These are phyloP conservation scores for Epistrophe grossulariae DNA, from an alignment of 2,888 invertebrate species.

Conservation along the genomic window DNA sequence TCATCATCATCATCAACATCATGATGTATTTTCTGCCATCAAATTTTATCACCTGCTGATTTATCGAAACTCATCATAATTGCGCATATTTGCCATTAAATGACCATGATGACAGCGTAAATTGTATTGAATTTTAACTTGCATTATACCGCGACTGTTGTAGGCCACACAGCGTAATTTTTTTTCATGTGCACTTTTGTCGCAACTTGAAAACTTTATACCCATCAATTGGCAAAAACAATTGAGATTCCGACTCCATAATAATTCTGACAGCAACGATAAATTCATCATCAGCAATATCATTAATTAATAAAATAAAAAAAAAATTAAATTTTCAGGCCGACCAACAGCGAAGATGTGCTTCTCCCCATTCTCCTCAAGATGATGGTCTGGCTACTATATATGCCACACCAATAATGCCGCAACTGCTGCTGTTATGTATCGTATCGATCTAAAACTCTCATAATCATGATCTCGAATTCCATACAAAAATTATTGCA, in stretches of 20 bases:
- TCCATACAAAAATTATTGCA: conserved; percentile 73
- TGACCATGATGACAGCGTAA: conserved; percentile 19
- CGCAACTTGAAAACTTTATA: conserved; percentile 34
- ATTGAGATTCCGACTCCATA: conserved; percentile 73
- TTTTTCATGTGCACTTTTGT: conserved; percentile 32
- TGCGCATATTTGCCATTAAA: conserved; percentile 39
- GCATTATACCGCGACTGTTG: conserved; percentile 7
- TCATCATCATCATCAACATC: background rate
- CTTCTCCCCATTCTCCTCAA: conserved; percentile 6
- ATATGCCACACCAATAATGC: conserved; percentile 1
- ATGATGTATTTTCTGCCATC: background rate
- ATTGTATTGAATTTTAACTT: conserved; percentile 28
- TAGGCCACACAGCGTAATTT: conserved; percentile 59
- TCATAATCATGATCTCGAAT: conserved; percentile 66
- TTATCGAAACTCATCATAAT: conserved; percentile 48
- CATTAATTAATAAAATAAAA: conserved; percentile 71
- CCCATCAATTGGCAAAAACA: conserved; percentile 56
- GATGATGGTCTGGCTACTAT: background rate
- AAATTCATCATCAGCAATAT: conserved; percentile 75
- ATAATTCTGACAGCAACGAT: conserved; percentile 71
- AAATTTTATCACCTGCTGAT: conserved; percentile 47
- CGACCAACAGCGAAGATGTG: conserved; percentile 27
- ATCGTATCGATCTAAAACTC: conserved; percentile 31
- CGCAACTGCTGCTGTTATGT: background rate
- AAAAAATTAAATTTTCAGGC: conserved; percentile 31